Evolutionary conservation across 2,113 vertebrate species (phyloP), one percentile per base, ranked within the genome.

Genomic region (Menidia beryllina): DNA sequence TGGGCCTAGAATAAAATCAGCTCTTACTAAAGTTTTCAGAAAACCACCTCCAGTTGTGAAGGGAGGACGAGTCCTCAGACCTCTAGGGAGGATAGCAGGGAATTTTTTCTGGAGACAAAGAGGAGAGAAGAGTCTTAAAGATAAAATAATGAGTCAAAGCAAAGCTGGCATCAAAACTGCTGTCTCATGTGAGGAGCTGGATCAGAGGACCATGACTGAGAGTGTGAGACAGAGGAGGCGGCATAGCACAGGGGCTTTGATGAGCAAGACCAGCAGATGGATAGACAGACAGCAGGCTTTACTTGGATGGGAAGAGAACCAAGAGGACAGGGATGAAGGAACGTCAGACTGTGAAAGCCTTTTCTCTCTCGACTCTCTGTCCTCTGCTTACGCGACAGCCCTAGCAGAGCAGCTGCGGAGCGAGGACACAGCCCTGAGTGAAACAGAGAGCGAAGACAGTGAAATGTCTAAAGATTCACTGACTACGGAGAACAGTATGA

Each of bases 401-500:
- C 85, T 95, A 5, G 82, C 76, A 1, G 88, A 94, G 60, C 93
- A 94, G 41, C 75, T 90, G 48, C 92, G 87, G 56, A 84, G 72
- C 23, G 93, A 95, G 62, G 92, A 94, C 63, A 69, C 60, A 11
- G 87, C 68, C 47, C 86, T 59, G 21, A 96, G 96, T 23, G 94
- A 95, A 67, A 89, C 92, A 1, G 95, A 96, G 69, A 98, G 96
- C 0, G 95, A 95, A 48, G 93, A 95, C 75, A 97, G 96, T 83
- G 93, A 95, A 72, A 95, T 99, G 91, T 98, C 96, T 25, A 94
- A 96, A 83, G 97, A 99, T 78, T 98, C 96, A 4, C 78, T 99
- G 64, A 79, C 72, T 57, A 89, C 92, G 71, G 90, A 80, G 14
- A 72, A 55, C 43, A 64, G 62, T 39, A 34, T 64, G 38, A 90